Conservation (phyloP, 2,113 vertebrate genomes). For the Oxyura jamaicensis region DNA sequence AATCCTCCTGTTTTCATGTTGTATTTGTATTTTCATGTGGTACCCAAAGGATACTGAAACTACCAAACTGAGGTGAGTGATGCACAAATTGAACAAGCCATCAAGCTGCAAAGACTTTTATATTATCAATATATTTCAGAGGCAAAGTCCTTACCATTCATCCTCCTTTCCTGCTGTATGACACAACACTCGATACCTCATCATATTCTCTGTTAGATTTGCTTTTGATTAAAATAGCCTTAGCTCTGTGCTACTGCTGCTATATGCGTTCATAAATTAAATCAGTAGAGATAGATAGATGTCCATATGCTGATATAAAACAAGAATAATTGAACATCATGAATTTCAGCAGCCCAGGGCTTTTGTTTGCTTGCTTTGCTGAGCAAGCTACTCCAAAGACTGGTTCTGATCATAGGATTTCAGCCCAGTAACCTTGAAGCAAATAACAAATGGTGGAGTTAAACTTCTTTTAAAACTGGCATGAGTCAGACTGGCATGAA, state of each 20-base stretch:
- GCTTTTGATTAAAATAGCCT: conserved; percentile 19
- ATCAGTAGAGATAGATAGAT: neutral
- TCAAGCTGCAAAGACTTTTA: neutral
- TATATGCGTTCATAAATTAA: neutral
- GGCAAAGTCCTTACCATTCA: neutral
- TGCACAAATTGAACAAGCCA: neutral
- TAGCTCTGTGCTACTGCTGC: neutral
- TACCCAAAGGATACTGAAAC: neutral
- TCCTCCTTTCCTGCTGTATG: neutral
- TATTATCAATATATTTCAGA: conserved; percentile 10
- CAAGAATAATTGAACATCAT: neutral
- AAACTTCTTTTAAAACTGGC: neutral
- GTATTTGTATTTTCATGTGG: neutral
- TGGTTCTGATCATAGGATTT: conserved; percentile 21
- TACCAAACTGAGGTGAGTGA: neutral
- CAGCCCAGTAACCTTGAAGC: neutral
- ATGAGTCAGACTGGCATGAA: neutral
- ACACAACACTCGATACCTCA: neutral
- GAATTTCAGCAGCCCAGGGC: neutral
- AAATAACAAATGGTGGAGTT: neutral
- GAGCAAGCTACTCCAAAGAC: neutral
- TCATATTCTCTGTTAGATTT: neutral
- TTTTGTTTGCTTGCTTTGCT: neutral
- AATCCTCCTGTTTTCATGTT: neutral
- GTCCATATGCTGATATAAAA: neutral